Evolutionary conservation across 1,140 invertebrate species (phyloP), one percentile per base, ranked within the genome.

Genomic region (Hypsibius dujardini): DNA sequence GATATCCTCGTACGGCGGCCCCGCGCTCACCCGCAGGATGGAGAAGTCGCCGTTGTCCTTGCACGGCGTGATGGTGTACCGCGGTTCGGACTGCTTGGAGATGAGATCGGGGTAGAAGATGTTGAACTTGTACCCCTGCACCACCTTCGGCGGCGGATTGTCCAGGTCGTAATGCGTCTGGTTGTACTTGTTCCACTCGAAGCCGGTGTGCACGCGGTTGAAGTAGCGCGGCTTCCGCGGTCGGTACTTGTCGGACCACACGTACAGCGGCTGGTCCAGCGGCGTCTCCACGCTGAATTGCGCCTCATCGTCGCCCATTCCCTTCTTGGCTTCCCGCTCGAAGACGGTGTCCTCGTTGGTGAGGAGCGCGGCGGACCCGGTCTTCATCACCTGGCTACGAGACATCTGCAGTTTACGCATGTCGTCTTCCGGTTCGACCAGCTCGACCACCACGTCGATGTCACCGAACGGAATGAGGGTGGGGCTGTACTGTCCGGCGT

Each of bases 141-240:
- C 96, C 77, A 99, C 97, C 82, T 99, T 99, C 0, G 96, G 96
- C 28, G 96, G 96, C 56, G 96, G 95, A 84, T 99, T 99, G 80
- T 99, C 96, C 87, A 98, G 95, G 78, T 99, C 95, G 79, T 99
- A 99, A 83, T 98, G 95, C 28, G 95, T 98, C 81, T 99, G 95
- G 82, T 99, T 99, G 79, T 99, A 99, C 79, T 98, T 98, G 80
- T 99, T 99, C 96, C 96, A 99, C 78, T 98, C 95, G 81, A 98
- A 99, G 2, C 96, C 92, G n/a, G 84, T 84, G 73, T 85, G 82
- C 1, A 85, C 83, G 73, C 94, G 85, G 82, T 98, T 98, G 80
- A 98, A 97, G 80, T 98, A 98, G 70, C 95, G 80, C 1, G 95
- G 95, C 79, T 99, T 99, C 42, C 95, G 80, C 0, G 95, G 95